Percentiles rank a stretch among this genome's conserved stretches.
Evolutionary conservation across 2,797 vertebrate genomes (phyloP).

Genomic region (Hydrolagus colliei): DNA sequence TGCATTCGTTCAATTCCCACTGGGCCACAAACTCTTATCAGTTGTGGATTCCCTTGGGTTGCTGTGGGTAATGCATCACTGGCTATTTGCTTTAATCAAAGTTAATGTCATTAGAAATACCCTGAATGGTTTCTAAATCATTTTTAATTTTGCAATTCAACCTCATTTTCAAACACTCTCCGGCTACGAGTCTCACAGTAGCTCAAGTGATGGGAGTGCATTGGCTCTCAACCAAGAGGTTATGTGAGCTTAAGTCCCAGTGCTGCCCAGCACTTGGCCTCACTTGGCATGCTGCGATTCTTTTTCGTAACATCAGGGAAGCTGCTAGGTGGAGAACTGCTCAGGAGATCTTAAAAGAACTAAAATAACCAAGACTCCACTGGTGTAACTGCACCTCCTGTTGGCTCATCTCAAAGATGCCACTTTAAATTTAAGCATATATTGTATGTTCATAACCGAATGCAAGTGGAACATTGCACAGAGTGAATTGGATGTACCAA

Average conservation of each 20-base stretch:
- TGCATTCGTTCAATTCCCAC: too few species aligned
- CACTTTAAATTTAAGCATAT: background rate
- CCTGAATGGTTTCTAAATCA: too few species aligned
- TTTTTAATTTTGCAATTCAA: background rate
- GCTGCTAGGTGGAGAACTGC: background rate
- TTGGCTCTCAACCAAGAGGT: background rate
- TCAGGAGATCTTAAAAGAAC: background rate
- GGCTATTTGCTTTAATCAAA: too few species aligned
- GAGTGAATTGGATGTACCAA: background rate
- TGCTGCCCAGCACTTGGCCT: background rate
- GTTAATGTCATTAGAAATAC: too few species aligned
- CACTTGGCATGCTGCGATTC: background rate
- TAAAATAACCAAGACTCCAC: background rate
- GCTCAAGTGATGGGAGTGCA: background rate
- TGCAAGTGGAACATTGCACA: background rate
- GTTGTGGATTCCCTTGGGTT: background rate
- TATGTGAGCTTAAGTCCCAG: background rate
- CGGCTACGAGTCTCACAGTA: too few species aligned
- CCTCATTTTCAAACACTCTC: background rate
- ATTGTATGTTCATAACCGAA: background rate
- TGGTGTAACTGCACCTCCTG: background rate
- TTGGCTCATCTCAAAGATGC: background rate
- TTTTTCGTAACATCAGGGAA: too few species aligned
- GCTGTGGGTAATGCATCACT: too few species aligned
- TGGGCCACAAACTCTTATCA: background rate